A percentile compares a stretch with the other conserved stretches of the same genome.
Conservation (phyloP, 2,113 vertebrate species). For the Columbina picui region DNA sequence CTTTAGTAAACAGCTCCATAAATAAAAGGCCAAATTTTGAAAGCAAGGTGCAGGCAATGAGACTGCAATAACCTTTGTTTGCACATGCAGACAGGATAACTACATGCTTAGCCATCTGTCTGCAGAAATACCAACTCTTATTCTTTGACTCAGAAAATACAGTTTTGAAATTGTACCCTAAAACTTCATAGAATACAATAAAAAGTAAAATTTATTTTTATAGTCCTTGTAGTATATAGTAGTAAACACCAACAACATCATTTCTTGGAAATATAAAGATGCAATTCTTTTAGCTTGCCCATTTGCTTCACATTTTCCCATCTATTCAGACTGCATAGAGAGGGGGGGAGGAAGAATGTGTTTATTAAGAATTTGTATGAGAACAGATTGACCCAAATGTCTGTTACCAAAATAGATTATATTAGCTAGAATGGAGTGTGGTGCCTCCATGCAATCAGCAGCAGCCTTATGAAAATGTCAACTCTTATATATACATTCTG, state of each 20-base stretch:
- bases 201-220: conserved; percentile 34
- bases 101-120: conserved; percentile 17
- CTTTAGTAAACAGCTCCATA: conserved; percentile 9
- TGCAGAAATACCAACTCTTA: conserved; percentile 5
- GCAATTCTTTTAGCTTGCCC: background rate
- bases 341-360: background rate
- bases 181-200: conserved; percentile 11
- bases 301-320: conserved; percentile 15
- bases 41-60: background rate
- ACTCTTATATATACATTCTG: conserved; percentile 25
- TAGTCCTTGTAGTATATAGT: background rate
- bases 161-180: background rate
- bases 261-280: conserved; percentile 17
- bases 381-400: conserved; percentile 73
- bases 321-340: background rate
- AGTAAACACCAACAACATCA: conserved; percentile 25
- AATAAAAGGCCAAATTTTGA: conserved; percentile 27
- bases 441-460: conserved; percentile 45
- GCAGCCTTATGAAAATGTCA: conserved; percentile 61
- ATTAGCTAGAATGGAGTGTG: conserved; percentile 46
- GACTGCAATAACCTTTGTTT: background rate
- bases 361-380: conserved; percentile 70
- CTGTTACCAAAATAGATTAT: conserved; percentile 60
- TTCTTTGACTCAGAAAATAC: background rate
- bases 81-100: conserved; percentile 5